Percentiles rank a stretch among this genome's conserved stretches.
Evolutionary conservation across 1,140 invertebrate genomes (phyloP).

Genomic region (Campodea augens): DNA sequence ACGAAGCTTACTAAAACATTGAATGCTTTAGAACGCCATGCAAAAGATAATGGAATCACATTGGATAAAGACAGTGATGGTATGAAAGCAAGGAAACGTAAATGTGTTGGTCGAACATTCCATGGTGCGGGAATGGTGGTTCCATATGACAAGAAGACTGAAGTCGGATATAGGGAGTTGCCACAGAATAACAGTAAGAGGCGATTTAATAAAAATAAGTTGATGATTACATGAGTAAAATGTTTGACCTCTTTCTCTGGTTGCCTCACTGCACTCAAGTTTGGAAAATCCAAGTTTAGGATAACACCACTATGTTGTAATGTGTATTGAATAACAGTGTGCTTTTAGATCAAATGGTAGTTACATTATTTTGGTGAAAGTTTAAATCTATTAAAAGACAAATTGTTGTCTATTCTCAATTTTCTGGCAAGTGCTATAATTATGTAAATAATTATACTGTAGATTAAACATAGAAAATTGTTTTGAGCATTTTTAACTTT

Average conservation of each 20-base stretch:
- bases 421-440: no score
- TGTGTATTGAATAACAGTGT: neutral
- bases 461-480: no score
- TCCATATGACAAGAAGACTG: conserved; percentile 55
- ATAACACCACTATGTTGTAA: conserved; percentile 1
- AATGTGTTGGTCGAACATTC: conserved; percentile 56
- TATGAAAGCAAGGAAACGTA: conserved; percentile 41
- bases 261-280: conserved; percentile 3
- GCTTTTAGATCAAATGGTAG: neutral
- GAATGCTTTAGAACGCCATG: conserved; percentile 39
- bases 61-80: conserved; percentile 35
- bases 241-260: neutral
- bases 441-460: no score
- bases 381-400: no score
- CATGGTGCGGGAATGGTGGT: conserved; percentile 77
- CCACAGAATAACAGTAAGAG: conserved; percentile 47
- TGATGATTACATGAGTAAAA: neutral
- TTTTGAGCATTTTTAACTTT: no score
- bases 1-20: conserved; percentile 34
- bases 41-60: conserved; percentile 37
- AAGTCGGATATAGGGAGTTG: conserved; percentile 59
- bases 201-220: conserved; percentile 6
- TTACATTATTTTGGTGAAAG: neutral
- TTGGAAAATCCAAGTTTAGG: neutral
- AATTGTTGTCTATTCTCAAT: no score